Conservation (phyloP, 1,140 invertebrate genomes). For the Drosophila baimaii region DNA sequence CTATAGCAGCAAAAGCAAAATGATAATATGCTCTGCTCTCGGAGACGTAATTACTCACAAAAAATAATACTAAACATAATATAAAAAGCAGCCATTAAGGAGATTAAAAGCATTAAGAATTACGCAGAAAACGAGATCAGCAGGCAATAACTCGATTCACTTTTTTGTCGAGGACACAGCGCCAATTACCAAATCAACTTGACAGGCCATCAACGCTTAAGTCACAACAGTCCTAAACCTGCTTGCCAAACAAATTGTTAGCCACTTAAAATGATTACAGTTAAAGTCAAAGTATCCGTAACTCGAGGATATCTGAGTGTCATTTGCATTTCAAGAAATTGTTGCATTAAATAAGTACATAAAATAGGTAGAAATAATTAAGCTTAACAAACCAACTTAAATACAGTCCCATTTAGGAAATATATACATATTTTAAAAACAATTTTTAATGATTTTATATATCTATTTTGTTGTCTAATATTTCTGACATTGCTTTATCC, state of each 20-base stretch:
- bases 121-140: slow-evolving; percentile 37
- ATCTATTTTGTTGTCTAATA: too few species aligned
- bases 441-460: too few species aligned
- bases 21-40: slow-evolving; percentile 30
- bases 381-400: too few species aligned
- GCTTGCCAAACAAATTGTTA: slow-evolving; percentile 33
- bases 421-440: too few species aligned
- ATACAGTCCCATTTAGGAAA: too few species aligned
- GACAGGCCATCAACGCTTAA: slow-evolving; percentile 44
- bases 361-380: not conserved
- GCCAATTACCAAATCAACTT: slow-evolving; percentile 58
- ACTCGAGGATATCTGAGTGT: not conserved
- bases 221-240: slow-evolving; percentile 44
- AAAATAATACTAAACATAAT: slow-evolving; percentile 26
- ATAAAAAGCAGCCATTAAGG: slow-evolving; percentile 25
- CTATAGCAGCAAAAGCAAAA: slow-evolving; percentile 1
- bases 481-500: too few species aligned
- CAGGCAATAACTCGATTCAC: slow-evolving; percentile 18
- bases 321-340: not conserved
- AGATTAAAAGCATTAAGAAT: slow-evolving; percentile 48
- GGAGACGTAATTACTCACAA: slow-evolving; percentile 24
- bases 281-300: slow-evolving; percentile 4
- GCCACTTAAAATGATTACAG: slow-evolving; percentile 5
- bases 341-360: too few species aligned
- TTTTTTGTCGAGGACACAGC: slow-evolving; percentile 42